Base-by-base conservation (phyloP, 2,888 invertebrate species). In the Drosophila antonietae region DNA sequence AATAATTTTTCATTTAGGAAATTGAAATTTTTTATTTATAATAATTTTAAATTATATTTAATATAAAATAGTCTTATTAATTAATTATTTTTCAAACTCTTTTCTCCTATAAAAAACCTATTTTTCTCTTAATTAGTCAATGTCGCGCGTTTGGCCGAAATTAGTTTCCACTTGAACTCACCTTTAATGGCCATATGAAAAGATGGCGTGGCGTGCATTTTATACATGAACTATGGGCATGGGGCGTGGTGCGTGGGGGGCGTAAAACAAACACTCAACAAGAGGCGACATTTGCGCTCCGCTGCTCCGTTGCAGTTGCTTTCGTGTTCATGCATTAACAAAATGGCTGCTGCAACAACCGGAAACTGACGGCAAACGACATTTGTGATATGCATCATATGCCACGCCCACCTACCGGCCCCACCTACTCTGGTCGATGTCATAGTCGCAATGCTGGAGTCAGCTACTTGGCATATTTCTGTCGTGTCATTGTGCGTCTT, bases 341-440 rank as follows among this genome's bases (percentile, higher is more conserved):
- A 89, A 89, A 89, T 89, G 88, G 80, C 84, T 81, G 85, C 89
- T 83, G 83, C 89, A 83, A 84, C 88, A 85, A 84, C 73, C 88
- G 89, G 89, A 89, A 87, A 88, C 89, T 85, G 85, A 85, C 89
- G 82, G 89, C 89, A 87, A 85, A 85, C 89, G 84, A 84, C 84
- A 89, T 87, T 89, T 84, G 87, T 89, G 88, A 84, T 84, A 84
- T 84, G 86, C 89, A 84, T 84, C 84, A 84, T 89, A 87, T 87
- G 84, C 76, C 61, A 60, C 55, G 52, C 31, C 35, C 49, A 44
- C 43, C 15, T 28, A 4, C 52, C n/a, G 7, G 20, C 9, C n/a
- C 5, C 9, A 4, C 60, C 28, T 35, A 3, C 31, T 3, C 62
- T 33, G 43, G 58, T 56, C 39, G 61, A 69, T 76, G 76, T 76